phyloP scores from a whole-genome alignment of 2,888 invertebrate species.

The Carabus problematicus region DNA sequence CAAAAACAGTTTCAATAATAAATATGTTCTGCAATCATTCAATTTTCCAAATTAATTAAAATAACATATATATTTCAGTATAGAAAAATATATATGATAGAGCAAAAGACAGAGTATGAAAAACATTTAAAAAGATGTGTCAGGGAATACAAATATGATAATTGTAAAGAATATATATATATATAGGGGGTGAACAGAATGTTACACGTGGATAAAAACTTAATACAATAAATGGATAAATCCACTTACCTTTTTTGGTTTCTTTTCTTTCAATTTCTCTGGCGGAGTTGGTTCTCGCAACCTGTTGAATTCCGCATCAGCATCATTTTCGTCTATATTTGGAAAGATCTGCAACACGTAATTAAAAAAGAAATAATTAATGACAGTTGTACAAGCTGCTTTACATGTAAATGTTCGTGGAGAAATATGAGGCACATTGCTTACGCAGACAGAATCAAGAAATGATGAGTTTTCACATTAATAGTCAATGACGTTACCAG shows the following conservation, averaged over 20 bases:
- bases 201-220: neutral
- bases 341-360: conserved; percentile 57
- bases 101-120: neutral
- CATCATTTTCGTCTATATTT: conserved; percentile 64
- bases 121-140: neutral
- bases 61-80: neutral
- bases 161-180: neutral
- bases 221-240: neutral
- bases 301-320: conserved; percentile 76
- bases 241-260: conserved; percentile 50
- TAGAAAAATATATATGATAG: neutral
- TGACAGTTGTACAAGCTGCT: neutral
- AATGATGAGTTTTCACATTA: neutral
- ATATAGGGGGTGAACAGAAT: neutral
- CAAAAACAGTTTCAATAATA: no score
- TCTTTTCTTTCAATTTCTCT: conserved; percentile 48
- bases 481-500: neutral
- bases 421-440: neutral
- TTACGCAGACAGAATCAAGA: neutral
- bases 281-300: conserved; percentile 54
- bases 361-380: conserved; percentile 9
- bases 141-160: no score
- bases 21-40: no score
- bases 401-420: neutral
- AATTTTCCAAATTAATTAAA: neutral